Evolutionary conservation across 1,140 invertebrate species (phyloP), one percentile per base, ranked within the genome.

Genomic region (Zelostemma sp.): DNA sequence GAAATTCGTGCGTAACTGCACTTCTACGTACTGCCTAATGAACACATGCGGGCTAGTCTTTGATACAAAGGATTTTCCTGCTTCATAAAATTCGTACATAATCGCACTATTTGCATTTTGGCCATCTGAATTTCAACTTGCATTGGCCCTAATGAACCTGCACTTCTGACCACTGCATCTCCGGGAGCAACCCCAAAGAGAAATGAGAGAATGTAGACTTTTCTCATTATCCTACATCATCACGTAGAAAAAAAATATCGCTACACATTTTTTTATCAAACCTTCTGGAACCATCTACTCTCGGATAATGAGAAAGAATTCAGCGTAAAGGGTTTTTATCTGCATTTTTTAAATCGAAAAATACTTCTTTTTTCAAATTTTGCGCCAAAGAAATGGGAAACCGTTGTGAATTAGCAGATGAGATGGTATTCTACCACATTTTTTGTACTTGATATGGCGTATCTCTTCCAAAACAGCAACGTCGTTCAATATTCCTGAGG

Each of bases 1-100:
- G 31, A 12, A 50, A 67, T 67, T 67, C 28, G 35, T 43, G 15
- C 45, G 33, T 18, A 57, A 45, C 33, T 19, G 38, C 35, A 15
- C 19, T 58, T 70, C 68, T 80, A 81, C 80, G 79, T 78, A 79
- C 69, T 59, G 50, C 64, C 72, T 81, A 81, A 81, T 78, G 79
- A 80, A 78, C 77, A 68, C 74, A 79, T 81, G 77, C 78, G 79
- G 79, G 80, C 54, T 54, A 61, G 73, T 78, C 79, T 80, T 81
- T 81, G 80, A 78, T 72, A 80, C 76, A 80, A 79, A 76, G 77
- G 68, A 69, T 59, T 73, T 63, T 54, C 46, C 49, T 54, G 76
- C 67, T 77, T 74, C 68, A 73, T 74, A 80, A 69, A 79, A 74
- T 70, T 74, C 67, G 49, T 40, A 43, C 53, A 60, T 68, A 60